Evolutionary conservation across 2,888 invertebrate species (phyloP).

Genomic region (Eupeodes latifasciatus): DNA sequence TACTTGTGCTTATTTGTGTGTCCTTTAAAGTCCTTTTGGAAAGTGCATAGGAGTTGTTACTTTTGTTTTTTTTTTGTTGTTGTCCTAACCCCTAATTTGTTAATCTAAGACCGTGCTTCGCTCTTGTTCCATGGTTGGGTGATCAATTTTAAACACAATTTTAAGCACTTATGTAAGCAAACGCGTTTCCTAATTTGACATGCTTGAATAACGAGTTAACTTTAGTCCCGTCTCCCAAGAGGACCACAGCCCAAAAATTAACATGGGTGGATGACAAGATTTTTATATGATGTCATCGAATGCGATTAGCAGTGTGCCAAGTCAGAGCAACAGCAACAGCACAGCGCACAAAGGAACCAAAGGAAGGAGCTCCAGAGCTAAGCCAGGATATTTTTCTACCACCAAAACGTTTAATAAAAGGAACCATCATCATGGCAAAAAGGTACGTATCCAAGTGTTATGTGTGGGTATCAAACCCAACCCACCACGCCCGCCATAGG

Average conservation of each 20-base stretch:
- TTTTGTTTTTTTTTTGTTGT: slow-evolving; percentile 30
- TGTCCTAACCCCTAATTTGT: too few relatives aligned
- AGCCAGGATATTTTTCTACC: slow-evolving; percentile 25
- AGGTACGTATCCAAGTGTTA: slow-evolving; percentile 2
- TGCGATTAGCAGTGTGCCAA: slow-evolving; percentile 49
- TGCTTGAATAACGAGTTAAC: slow-evolving; percentile 50
- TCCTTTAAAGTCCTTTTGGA: slow-evolving; percentile 14
- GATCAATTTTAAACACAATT: slow-evolving; percentile 53
- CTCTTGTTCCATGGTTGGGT: slow-evolving; percentile 20
- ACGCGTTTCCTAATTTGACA: slow-evolving; percentile 18
- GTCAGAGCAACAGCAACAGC: slow-evolving; percentile 7
- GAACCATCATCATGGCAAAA: slow-evolving; percentile 15
- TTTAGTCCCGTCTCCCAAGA: slow-evolving; percentile 9
- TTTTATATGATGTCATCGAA: slow-evolving; percentile 72
- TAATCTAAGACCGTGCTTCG: background rate
- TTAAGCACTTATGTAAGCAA: slow-evolving; percentile 31
- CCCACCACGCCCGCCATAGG: too few relatives aligned
- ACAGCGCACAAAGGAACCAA: slow-evolving; percentile 24
- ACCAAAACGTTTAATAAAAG: slow-evolving; percentile 42
- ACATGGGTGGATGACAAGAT: slow-evolving; percentile 44
- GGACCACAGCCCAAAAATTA: slow-evolving; percentile 10
- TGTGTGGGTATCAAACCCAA: background rate
- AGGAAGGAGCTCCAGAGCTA: background rate
- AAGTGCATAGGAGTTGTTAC: slow-evolving; percentile 5
- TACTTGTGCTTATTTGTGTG: slow-evolving; percentile 31